Evolutionary conservation across 1,140 invertebrate species (phyloP).

Genomic region (Brachystomella parvula): DNA sequence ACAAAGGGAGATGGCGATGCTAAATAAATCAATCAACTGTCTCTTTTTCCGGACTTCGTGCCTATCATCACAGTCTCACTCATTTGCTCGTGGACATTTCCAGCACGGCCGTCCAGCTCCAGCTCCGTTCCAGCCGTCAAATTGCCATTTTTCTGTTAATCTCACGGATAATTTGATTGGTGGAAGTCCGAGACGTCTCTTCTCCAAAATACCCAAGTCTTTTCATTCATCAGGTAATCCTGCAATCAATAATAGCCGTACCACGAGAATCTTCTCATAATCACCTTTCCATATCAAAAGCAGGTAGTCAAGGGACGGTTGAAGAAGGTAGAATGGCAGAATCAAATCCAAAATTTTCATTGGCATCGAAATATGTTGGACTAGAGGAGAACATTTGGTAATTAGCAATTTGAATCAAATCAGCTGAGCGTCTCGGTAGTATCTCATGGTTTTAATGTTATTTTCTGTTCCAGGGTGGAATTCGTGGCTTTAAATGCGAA

Average conservation of each 20-base stretch:
- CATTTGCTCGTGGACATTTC: too few relatives aligned
- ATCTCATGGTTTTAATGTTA: constrained; percentile 15
- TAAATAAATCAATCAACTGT: not conserved
- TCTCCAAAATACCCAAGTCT: not conserved
- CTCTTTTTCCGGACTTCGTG: not conserved
- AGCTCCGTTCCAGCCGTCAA: too few relatives aligned
- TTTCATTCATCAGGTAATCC: not conserved
- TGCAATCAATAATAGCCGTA: not conserved
- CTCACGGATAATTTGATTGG: not conserved
- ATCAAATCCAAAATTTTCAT: constrained; percentile 47
- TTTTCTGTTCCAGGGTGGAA: constrained; percentile 68
- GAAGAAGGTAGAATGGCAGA: not conserved
- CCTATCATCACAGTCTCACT: too few relatives aligned
- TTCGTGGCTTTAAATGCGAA: constrained; percentile 80
- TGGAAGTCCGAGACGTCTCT: not conserved
- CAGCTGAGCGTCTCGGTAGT: not conserved
- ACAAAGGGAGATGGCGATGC: constrained; percentile 1
- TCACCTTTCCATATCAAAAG: not conserved
- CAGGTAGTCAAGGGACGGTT: not conserved
- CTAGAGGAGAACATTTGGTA: constrained; percentile 52
- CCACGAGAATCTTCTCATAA: too few relatives aligned
- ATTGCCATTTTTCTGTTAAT: not conserved
- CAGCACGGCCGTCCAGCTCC: too few relatives aligned
- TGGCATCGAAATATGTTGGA: constrained; percentile 52
- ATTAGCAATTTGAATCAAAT: constrained; percentile 11